phyloP scores from a whole-genome alignment of 2,797 vertebrate species.

The Mallotus villosus region DNA sequence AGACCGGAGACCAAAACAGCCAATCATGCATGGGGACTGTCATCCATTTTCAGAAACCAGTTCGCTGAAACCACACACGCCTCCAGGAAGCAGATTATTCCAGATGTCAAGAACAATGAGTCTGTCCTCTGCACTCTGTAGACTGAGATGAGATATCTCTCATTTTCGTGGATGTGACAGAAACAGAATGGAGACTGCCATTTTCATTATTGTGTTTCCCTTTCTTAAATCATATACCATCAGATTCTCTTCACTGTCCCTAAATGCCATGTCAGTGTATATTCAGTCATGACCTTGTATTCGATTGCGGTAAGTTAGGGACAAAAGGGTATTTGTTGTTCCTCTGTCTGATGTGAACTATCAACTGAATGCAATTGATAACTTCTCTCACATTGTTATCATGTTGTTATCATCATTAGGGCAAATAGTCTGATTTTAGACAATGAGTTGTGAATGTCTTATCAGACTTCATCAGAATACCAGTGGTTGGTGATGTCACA shows the following conservation, averaged over 20 bases:
- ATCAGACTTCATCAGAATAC: conserved; percentile 23
- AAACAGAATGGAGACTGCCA: conserved; percentile 29
- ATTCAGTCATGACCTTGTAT: not conserved
- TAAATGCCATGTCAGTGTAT: not conserved
- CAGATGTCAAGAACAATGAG: conserved; percentile 57
- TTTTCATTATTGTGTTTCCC: conserved; percentile 38
- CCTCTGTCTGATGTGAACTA: conserved; percentile 36
- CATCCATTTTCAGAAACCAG: conserved; percentile 41
- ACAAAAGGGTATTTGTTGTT: conserved; percentile 31
- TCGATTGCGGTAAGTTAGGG: conserved; percentile 50
- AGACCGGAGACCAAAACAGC: conserved; percentile 32
- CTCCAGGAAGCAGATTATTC: conserved; percentile 46
- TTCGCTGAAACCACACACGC: conserved; percentile 30
- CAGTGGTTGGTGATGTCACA: conserved; percentile 11
- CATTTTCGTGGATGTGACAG: conserved; percentile 23
- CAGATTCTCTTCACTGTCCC: conserved; percentile 43
- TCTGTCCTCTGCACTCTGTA: conserved; percentile 22
- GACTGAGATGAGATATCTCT: conserved; percentile 17
- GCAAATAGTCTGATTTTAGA: too few species aligned
- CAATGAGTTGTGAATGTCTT: conserved; percentile 3
- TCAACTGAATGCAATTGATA: not conserved
- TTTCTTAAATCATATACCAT: conserved; percentile 30
- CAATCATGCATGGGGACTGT: conserved; percentile 38
- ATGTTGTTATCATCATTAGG: too few species aligned
- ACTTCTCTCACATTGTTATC: too few species aligned